Percentiles rank a stretch among this genome's conserved stretches.
These are phyloP conservation scores for Trisateles emortualis DNA, from an alignment of 2,888 invertebrate genomes.

Conservation along the genomic window DNA sequence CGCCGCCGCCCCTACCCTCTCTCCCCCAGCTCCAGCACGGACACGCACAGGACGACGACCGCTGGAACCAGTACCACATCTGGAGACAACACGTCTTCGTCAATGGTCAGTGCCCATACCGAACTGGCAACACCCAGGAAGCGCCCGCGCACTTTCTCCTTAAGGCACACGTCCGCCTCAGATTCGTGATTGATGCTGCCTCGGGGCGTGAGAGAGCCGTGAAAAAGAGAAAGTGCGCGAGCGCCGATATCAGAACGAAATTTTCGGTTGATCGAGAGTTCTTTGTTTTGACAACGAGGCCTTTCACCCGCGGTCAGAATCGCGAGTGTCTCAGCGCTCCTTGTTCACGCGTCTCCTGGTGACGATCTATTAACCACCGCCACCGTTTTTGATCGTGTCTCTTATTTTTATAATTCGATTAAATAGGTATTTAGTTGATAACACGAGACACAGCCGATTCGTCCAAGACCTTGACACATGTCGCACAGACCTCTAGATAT, in stretches of 20 bases:
- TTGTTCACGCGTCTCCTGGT: slow-evolving; percentile 10
- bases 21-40: slow-evolving; percentile 88
- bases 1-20: slow-evolving; percentile 89
- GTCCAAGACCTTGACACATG: slow-evolving; percentile 24
- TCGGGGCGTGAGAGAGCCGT: slow-evolving; percentile 54
- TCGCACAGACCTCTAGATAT: slow-evolving; percentile 17
- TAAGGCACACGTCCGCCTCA: slow-evolving; percentile 32
- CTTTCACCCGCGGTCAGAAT: slow-evolving; percentile 58
- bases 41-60: slow-evolving; percentile 88
- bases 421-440: slow-evolving; percentile 35
- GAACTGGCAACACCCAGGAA: slow-evolving; percentile 45
- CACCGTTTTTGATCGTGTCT: background rate
- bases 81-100: slow-evolving; percentile 94
- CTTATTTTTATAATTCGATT: slow-evolving; percentile 33
- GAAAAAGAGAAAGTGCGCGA: slow-evolving; percentile 78
- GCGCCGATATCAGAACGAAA: slow-evolving; percentile 66
- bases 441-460: slow-evolving; percentile 29
- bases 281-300: slow-evolving; percentile 66
- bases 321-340: slow-evolving; percentile 11
- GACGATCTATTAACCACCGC: background rate
- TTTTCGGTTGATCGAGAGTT: slow-evolving; percentile 73
- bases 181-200: slow-evolving; percentile 51
- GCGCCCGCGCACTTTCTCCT: slow-evolving; percentile 70
- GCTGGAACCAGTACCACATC: slow-evolving; percentile 92
- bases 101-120: slow-evolving; percentile 88